Evolutionary conservation across 2,888 invertebrate species (phyloP).

Genomic region (Pseudococcus longispinus): DNA sequence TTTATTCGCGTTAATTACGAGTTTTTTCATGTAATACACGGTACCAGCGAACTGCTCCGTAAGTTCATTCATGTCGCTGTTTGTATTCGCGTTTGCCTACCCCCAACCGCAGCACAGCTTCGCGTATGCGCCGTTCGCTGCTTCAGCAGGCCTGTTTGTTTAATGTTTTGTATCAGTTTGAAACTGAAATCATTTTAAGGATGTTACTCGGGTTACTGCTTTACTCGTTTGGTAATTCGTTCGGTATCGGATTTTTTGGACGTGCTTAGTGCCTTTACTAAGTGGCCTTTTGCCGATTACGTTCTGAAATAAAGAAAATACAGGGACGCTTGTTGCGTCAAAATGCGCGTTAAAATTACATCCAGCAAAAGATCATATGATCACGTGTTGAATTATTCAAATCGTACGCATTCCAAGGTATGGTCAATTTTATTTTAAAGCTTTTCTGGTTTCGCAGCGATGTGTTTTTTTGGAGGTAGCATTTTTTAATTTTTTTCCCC

Average conservation of each 20-base stretch:
- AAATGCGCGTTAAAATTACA: slow-evolving; percentile 21
- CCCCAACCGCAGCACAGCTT: not conserved
- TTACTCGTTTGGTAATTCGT: slow-evolving; percentile 7
- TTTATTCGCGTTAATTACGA: not conserved
- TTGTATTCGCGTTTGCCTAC: not conserved
- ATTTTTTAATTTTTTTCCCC: not conserved
- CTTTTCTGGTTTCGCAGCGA: not conserved
- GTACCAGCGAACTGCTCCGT: not conserved
- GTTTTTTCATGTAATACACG: not conserved
- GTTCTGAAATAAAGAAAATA: not conserved
- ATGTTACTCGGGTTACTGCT: not conserved
- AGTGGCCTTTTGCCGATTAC: not conserved
- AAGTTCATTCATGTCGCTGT: not conserved
- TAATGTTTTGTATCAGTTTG: not conserved
- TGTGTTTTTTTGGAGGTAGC: not conserved
- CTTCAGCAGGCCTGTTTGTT: not conserved
- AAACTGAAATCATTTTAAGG: slow-evolving; percentile 16
- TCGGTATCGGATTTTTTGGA: not conserved
- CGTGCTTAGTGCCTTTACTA: not conserved
- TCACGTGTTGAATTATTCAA: not conserved
- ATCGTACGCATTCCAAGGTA: not conserved
- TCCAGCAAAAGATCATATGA: not conserved
- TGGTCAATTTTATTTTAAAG: not conserved
- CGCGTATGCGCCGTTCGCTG: not conserved
- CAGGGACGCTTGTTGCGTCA: slow-evolving; percentile 28